phyloP scores from a whole-genome alignment of 1,140 invertebrate genomes.

The Rhizoglyphus robini region DNA sequence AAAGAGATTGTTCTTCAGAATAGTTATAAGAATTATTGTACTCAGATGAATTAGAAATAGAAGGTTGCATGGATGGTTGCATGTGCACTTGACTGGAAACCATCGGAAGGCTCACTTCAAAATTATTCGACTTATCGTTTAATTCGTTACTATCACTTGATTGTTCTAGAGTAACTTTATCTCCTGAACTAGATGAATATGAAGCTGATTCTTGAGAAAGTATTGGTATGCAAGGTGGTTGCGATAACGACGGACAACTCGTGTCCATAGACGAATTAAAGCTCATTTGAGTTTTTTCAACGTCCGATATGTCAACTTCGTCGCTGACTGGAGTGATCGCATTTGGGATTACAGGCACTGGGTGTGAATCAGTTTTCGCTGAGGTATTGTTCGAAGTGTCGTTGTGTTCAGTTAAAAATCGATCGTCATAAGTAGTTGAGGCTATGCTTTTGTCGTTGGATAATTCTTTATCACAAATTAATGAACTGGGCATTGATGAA shows the following conservation, averaged over 20 bases:
- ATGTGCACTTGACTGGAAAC: background rate
- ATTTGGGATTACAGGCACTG: conserved; percentile 2
- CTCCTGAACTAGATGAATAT: background rate
- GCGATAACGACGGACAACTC: background rate
- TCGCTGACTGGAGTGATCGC: conserved; percentile 8
- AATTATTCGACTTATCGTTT: background rate
- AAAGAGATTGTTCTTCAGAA: background rate
- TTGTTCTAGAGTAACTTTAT: background rate
- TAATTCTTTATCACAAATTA: background rate
- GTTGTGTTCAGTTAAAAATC: background rate
- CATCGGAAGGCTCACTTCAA: background rate
- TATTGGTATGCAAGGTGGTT: background rate
- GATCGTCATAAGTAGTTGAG: background rate
- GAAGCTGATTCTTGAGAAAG: no score
- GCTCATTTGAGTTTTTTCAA: conserved; percentile 2
- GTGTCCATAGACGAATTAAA: conserved; percentile 1
- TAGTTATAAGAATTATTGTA: background rate
- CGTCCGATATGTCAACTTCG: background rate
- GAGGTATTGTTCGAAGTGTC: background rate
- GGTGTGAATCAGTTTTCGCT: conserved; percentile 4
- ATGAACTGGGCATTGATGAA: background rate
- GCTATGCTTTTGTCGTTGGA: background rate
- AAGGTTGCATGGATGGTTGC: no score
- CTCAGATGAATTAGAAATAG: background rate
- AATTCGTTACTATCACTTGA: background rate